Evolutionary conservation across 2,797 vertebrate genomes (phyloP), one percentile per base, ranked within the genome.

Genomic region (Gallirallus australis): DNA sequence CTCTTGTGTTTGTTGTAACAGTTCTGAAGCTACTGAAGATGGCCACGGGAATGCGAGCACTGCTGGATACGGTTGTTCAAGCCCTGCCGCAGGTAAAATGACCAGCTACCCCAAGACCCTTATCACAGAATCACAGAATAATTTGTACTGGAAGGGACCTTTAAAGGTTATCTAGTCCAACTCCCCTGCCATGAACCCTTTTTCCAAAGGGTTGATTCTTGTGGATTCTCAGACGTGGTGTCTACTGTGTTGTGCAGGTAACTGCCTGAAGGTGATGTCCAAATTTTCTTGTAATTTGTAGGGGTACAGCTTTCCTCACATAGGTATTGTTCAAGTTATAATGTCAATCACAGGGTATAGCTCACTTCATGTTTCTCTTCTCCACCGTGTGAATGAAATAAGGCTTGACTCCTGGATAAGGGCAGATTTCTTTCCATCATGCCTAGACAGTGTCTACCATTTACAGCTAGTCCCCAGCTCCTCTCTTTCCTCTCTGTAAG

Each of bases 11-110:
- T 98, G 21, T 92, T 12, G n/a, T 96, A 78, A 7, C 97, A 98
- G 98, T 98, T 90, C 95, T 98, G 97, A 98, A 98, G 95, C 97
- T 98, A 48, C 76, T 98, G 96, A 98, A 98, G 97, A 98, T 98
- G 98, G 99, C 99, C 68, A 99, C 99, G 0, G 99, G 99, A 17
- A 99, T 99, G 99, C 98, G 99, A 94, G 99, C 99, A 1, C 98
- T 99, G 96, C 98, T 99, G 70, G 99, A 99, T 96, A 99, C 99
- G 0, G 99, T 99, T 83, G 99, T 99, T 72, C 99, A 99, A 95
- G 99, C 99, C 52, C 97, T 99, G 82, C 99, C 99, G 47, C 99
- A 99, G 99, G 99, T 99, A 98, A 98, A 96, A 76, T 31, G 59
- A 50, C 23, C 33, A 65, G 15, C 52, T 86, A 10, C 60, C 39